A percentile compares a stretch with the other conserved stretches of the same genome.
Conservation (phyloP, 2,797 vertebrate species). For the Sphenodon punctatus region DNA sequence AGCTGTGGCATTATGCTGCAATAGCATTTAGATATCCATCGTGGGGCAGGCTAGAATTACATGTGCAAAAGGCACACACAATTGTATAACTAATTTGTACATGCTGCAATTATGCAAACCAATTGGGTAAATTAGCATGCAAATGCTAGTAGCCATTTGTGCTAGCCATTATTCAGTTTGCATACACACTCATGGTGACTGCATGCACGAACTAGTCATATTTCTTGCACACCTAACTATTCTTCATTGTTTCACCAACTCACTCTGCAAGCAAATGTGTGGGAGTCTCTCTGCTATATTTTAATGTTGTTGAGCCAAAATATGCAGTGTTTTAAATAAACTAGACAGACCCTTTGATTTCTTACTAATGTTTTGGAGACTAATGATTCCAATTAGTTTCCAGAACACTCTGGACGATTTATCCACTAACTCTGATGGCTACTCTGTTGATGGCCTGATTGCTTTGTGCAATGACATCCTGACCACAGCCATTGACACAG, state of each 20-base stretch:
- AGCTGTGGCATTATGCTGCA: not conserved
- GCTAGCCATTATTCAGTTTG: slow-evolving; percentile 44
- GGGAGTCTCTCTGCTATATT: not conserved
- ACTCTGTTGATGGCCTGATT: too few species aligned
- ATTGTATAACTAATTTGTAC: slow-evolving; percentile 68
- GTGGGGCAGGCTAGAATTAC: slow-evolving; percentile 52
- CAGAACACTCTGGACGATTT: too few species aligned
- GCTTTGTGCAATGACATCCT: too few species aligned
- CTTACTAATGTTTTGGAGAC: too few species aligned
- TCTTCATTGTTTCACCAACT: not conserved
- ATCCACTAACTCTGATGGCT: too few species aligned
- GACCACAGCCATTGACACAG: too few species aligned
- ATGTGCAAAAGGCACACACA: slow-evolving; percentile 54
- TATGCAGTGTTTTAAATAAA: not conserved
- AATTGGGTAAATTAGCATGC: slow-evolving; percentile 69
- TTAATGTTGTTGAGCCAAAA: not conserved
- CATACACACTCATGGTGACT: slow-evolving; percentile 51
- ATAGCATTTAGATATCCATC: slow-evolving; percentile 42
- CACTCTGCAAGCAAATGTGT: not conserved
- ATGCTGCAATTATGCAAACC: slow-evolving; percentile 59
- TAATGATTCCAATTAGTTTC: too few species aligned
- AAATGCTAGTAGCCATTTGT: slow-evolving; percentile 59
- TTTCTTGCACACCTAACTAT: slow-evolving; percentile 16
- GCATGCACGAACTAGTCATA: slow-evolving; percentile 32
- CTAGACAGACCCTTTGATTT: not conserved